Base-by-base conservation (phyloP, 2,888 invertebrate genomes). In the Galeruca laticollis region DNA sequence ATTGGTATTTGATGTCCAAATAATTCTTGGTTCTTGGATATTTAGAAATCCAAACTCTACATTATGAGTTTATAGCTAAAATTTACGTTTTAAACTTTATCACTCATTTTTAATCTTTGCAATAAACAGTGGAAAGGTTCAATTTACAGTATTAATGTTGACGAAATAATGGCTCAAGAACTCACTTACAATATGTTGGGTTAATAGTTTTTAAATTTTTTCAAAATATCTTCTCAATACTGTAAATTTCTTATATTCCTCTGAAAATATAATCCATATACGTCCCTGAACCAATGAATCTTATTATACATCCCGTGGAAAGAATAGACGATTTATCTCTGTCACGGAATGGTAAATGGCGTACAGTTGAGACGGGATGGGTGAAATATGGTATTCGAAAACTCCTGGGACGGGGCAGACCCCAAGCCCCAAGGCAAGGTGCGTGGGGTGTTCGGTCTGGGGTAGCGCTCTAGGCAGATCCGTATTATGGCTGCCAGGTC, bases 401-500 rank as follows among this genome's bases (percentile, higher is more conserved):
- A 73, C 79, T 78, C 77, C 73, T 76, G 79, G 78, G 78, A 77
- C 76, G 76, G 77, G 66, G 73, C 68, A 74, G 69, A 68, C 70
- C 72, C 66, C 56, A 35, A 74, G 65, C 69, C 69, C 71, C 61
- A 68, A 68, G 70, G 70, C 71, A 74, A 77, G 77, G 76, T 77
- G 78, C 75, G 69, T 69, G 64, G 69, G 77, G 76, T 75, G 71
- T 70, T 69, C 71, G 67, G 75, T 65, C 67, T 69, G 75, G 77
- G 75, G 75, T 73, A 74, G 75, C 75, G 51, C 54, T 77, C 77
- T 76, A 76, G 77, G 77, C 79, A 76, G 80, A 78, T 77, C 78
- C 77, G 79, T 77, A 79, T 79, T 82, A 80, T 81, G 81, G 82
- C 79, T 78, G 82, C 80, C 76, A 77, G 81, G 81, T 82, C 82